Evolutionary conservation across 2,888 invertebrate genomes (phyloP), one percentile per base, ranked within the genome.

Genomic region (Pheosia gnoma): DNA sequence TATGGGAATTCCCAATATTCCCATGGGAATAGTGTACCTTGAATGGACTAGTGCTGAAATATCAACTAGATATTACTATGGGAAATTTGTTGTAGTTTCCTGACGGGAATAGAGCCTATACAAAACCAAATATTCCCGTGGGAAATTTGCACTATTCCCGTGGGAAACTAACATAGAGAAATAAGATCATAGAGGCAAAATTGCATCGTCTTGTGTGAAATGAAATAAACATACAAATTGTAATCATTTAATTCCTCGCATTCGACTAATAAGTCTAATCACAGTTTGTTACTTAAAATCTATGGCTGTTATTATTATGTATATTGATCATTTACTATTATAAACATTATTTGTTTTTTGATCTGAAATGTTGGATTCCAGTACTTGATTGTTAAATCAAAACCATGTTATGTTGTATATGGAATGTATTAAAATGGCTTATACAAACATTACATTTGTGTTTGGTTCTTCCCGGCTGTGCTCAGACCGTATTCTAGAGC

Each of bases 211-310:
- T 38, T 11, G 11, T 54, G 5, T 37, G 11, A 53, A 53, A 53
- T 56, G 13, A 13, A 54, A 6, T 37, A 4, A 2, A 54, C n/a
- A 38, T 54, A 54, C 10, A 74, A 67, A 58, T 66, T 69, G 60
- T 57, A 65, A 66, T 69, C 62, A 65, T 72, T 75, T 67, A 71
- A 70, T 68, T 62, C 60, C 62, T 67, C 58, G 64, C 62, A 66
- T 73, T 77, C 71, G 75, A 80, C 80, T 77, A 81, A 79, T 78
- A 77, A 67, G 77, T 68, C 75, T 78, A 82, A 87, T 89, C 88
- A 89, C 88, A 89, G 88, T 81, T 86, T 80, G 86, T 88, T 85
- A 86, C 82, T 78, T 83, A 80, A 82, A 71, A 47, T 8, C 39
- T 38, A 54, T 38, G 37, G 54, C 37, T 37, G 38, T 11, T 56